phyloP scores from a whole-genome alignment of 1,140 invertebrate genomes.

The Forficula auricularia region DNA sequence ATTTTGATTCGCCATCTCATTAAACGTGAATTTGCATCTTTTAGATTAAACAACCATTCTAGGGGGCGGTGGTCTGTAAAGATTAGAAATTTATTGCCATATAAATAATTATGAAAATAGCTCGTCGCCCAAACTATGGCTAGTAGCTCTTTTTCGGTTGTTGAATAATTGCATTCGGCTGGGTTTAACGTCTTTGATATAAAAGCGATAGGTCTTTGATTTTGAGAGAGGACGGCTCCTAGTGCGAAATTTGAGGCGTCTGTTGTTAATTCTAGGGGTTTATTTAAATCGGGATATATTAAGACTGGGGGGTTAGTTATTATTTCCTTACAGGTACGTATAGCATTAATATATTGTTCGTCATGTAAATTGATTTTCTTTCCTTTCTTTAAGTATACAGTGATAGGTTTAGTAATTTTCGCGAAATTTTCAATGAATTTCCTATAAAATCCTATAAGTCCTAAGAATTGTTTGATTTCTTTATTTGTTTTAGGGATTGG shows the following conservation, averaged over 20 bases:
- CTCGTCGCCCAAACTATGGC: constrained; percentile 26
- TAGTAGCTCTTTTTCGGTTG: constrained; percentile 24
- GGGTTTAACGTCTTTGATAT: constrained; percentile 15
- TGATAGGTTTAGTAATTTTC: constrained; percentile 18
- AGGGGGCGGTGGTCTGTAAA: constrained; percentile 32
- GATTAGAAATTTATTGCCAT: constrained; percentile 29
- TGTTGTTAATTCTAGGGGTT: constrained; percentile 19
- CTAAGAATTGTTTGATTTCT: constrained; percentile 18
- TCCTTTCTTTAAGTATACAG: constrained; percentile 17
- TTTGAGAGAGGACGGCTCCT: constrained; percentile 16
- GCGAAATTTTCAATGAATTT: constrained; percentile 17
- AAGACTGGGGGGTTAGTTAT: constrained; percentile 13
- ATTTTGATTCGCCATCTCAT: constrained; percentile 30
- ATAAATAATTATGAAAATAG: constrained; percentile 30
- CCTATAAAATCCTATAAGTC: constrained; percentile 16
- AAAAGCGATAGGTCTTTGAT: constrained; percentile 17
- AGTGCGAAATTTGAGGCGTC: constrained; percentile 17
- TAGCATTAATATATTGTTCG: constrained; percentile 4
- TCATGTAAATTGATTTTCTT: constrained; percentile 10
- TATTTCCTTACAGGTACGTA: constrained; percentile 9
- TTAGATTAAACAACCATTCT: constrained; percentile 27
- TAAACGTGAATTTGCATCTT: constrained; percentile 27
- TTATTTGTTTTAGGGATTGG: constrained; percentile 17
- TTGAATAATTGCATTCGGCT: constrained; percentile 18
- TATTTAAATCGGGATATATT: constrained; percentile 17